These are phyloP conservation scores for Podiceps cristatus DNA, from an alignment of 2,113 vertebrate species.

Conservation along the genomic window DNA sequence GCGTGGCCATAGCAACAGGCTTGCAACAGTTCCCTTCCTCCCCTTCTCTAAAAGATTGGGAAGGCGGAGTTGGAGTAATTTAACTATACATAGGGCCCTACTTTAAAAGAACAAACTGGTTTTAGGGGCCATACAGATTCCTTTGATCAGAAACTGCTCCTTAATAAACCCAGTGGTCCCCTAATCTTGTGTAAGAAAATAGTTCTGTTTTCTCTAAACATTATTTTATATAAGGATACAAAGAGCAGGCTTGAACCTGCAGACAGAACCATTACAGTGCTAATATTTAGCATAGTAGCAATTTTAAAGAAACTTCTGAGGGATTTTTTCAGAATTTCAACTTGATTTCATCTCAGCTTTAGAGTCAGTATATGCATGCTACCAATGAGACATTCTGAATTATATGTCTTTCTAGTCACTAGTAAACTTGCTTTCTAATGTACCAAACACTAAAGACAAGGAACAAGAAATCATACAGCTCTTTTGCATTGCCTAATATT, in stretches of 20 bases:
- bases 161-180: not conserved
- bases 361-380: not conserved
- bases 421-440: not conserved
- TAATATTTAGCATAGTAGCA: not conserved
- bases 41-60: not conserved
- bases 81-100: not conserved
- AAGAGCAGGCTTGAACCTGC: not conserved
- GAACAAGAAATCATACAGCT: not conserved
- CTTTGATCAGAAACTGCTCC: not conserved
- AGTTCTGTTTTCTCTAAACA: not conserved
- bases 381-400: not conserved
- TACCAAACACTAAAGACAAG: not conserved
- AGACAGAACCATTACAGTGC: not conserved
- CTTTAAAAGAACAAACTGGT: not conserved
- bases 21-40: constrained; percentile 17
- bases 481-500: not conserved
- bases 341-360: not conserved
- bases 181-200: not conserved
- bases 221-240: not conserved
- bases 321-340: constrained; percentile 18
- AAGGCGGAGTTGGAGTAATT: constrained; percentile 6
- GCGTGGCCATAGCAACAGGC: constrained; percentile 61
- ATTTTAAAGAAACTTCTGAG: not conserved
- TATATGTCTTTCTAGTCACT: not conserved
- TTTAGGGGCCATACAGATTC: not conserved